Conservation (phyloP, 1,140 invertebrate species). For the Pentalonia nigronervosa region DNA sequence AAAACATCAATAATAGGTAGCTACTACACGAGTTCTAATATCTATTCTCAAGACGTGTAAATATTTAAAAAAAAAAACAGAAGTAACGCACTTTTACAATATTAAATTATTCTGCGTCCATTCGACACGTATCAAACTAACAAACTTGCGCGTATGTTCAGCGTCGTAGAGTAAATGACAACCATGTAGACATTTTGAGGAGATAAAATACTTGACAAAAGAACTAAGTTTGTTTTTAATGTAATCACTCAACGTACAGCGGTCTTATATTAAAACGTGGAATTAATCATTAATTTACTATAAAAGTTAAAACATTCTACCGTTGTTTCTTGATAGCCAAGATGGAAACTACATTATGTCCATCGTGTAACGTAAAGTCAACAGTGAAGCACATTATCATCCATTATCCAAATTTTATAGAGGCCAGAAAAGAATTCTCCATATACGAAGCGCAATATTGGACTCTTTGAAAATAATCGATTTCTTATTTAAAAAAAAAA, state of each 20-base stretch:
- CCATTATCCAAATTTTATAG: not conserved
- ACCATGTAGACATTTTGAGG: too few species aligned
- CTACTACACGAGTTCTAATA: not conserved
- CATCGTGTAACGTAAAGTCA: not conserved
- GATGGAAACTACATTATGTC: not conserved
- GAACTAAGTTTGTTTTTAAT: too few species aligned
- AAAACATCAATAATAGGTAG: too few species aligned
- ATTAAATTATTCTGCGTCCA: not conserved
- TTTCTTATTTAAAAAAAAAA: not conserved
- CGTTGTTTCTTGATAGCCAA: not conserved
- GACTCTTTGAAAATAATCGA: not conserved
- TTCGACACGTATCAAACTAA: too few species aligned
- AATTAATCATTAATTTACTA: too few species aligned
- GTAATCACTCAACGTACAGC: too few species aligned
- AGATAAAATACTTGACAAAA: too few species aligned
- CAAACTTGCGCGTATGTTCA: too few species aligned
- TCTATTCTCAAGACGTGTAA: not conserved
- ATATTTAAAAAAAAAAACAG: not conserved
- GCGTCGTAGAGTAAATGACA: too few species aligned
- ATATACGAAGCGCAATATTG: not conserved
- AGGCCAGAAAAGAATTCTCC: not conserved
- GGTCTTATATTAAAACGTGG: too few species aligned
- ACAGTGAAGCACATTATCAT: not conserved
- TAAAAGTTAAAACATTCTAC: too few species aligned
- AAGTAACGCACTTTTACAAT: not conserved